Evolutionary conservation across 2,797 vertebrate species (phyloP).

Genomic region (Alca torda): DNA sequence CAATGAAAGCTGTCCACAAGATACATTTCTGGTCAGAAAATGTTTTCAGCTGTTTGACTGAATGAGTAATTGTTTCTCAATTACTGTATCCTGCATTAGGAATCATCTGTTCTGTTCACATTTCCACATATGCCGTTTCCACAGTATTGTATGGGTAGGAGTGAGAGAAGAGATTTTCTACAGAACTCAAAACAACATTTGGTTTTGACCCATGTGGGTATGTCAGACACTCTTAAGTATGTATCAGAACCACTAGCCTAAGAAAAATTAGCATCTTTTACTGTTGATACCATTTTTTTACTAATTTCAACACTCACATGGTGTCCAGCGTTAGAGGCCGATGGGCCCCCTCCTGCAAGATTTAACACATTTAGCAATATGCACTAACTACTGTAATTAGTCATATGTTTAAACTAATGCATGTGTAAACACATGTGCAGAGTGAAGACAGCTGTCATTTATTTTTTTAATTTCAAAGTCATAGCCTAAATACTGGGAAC

Average conservation of each 20-base stretch:
- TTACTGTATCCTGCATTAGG: not conserved
- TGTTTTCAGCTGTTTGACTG: not conserved
- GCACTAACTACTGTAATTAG: not conserved
- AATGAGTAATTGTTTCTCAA: not conserved
- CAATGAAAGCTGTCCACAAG: not conserved
- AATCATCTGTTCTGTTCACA: not conserved
- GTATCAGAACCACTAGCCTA: not conserved
- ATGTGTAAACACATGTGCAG: not conserved
- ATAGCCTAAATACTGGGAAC: constrained; percentile 16
- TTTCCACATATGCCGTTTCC: not conserved
- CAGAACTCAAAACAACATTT: not conserved
- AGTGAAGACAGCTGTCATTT: constrained; percentile 20
- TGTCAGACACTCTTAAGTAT: not conserved
- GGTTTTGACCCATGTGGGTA: not conserved
- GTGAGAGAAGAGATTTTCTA: not conserved
- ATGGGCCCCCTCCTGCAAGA: not conserved
- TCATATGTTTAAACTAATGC: not conserved
- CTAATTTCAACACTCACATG: not conserved
- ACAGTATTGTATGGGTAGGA: not conserved
- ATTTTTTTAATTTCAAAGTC: constrained; percentile 5
- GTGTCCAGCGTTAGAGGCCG: not conserved
- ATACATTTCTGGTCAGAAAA: not conserved
- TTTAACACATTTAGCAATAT: not conserved
- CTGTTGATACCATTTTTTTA: not conserved
- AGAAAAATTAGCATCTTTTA: not conserved